Evolutionary conservation across 2,797 vertebrate genomes (phyloP), one percentile per base, ranked within the genome.

Genomic region (Yasuhikotakia modesta): DNA sequence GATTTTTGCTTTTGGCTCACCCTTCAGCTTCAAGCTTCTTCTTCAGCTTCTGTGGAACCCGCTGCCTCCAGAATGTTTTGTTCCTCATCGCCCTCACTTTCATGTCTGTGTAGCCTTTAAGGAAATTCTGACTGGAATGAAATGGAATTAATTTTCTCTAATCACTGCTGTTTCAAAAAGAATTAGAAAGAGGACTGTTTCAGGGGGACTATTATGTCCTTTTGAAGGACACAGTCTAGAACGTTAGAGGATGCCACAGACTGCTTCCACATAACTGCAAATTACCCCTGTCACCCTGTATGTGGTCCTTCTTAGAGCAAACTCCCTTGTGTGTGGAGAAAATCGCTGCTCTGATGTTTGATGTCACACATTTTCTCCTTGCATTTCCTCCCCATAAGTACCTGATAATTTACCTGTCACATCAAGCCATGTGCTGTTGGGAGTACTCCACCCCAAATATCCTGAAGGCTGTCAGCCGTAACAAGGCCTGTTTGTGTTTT

Each of bases 351-450:
- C 48, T 27, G 48, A 72, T 61, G 46, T 64, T 60, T 71, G 52
- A n/a, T 61, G 66, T 48, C 43, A 2, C 24, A 43, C 39, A 50
- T 76, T 52, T 70, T 46, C 43, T 67, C n/a, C 4, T 57, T 13
- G 58, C 50, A 52, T 69, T 58, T 53, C 73, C 21, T 63, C n/a
- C 57, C 24, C 17, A 32, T 50, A 57, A 72, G 48, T 50, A 80
- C 63, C 19, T 69, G 22, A 43, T 82, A 75, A 74, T 78, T 70
- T n/a, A 43, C 58, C 70, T 65, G 70, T 58, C 70, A 52, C 27
- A 73, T 73, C 64, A 30, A 43, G 65, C 58, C 19, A 45, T 39
- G 24, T 68, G 43, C 30, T 58, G 35, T 64, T 57, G 55, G 17
- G 30, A 45, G 46, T 30, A 12, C 46, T 52, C 1, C 43, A 16